Evolutionary conservation across 2,888 invertebrate genomes (phyloP), one percentile per base, ranked within the genome.

Genomic region (Glyphotaelius pellucidus): DNA sequence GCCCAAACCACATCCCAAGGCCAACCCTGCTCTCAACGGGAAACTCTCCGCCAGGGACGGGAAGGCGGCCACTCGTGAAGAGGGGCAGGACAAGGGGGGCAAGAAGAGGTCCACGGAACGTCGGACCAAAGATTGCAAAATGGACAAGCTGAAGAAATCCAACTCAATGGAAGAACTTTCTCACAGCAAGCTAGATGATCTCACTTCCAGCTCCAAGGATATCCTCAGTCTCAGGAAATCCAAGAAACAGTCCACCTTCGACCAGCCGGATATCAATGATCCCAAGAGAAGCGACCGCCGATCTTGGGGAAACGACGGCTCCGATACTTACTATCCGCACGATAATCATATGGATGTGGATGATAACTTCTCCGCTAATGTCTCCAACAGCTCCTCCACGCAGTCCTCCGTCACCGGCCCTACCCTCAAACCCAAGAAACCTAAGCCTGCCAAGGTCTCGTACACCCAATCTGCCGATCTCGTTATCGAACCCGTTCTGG

Each of bases 101-200:
- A 96, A 96, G 94, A 96, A 96, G 93, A 96, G 96, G 89, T 96
- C 96, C 93, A 95, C 96, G 93, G 95, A 96, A 94, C 95, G 96
- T 0, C 95, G 95, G 94, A 94, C 95, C 88, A 94, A 94, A 90
- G 94, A 94, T 93, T 91, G 92, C n/a, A 93, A 93, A 94, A 93
- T 93, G 80, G 93, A 94, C 81, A 94, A 94, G 90, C 93, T 97
- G 92, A 97, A 98, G 94, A 97, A 98, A 94, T 97, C 98, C 93
- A 97, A 98, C 94, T 98, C 98, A 52, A 95, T 98, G 94, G 98
- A 98, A 95, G 98, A 98, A 95, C 97, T 98, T 93, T 98, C 98
- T 88, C 97, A 97, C 94, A 97, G 97, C 92, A 97, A 97, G 95
- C 96, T 98, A 93, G 97, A 97, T 94, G 98, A 98, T 94, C 96